Conservation (phyloP, 2,888 invertebrate genomes). For the Monoplex corrugatus region DNA sequence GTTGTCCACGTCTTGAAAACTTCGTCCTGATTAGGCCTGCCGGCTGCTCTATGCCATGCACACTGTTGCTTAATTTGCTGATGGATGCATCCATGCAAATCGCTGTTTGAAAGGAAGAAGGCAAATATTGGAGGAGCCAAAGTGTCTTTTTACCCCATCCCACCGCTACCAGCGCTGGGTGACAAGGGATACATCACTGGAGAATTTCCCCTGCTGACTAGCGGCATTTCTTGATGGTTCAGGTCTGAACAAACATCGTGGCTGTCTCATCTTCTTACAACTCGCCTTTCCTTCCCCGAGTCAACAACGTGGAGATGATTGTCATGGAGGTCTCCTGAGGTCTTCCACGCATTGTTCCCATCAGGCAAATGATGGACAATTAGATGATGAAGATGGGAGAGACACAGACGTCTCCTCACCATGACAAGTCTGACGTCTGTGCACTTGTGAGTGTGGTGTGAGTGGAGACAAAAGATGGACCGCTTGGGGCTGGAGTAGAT, state of each 20-base stretch:
- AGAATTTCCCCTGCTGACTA: not conserved
- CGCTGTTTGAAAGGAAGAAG: slow-evolving; percentile 35
- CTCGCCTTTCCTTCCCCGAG: not conserved
- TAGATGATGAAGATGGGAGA: not conserved
- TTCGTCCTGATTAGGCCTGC: slow-evolving; percentile 36
- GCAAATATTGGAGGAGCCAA: slow-evolving; percentile 45
- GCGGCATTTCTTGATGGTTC: not conserved
- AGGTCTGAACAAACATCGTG: not conserved
- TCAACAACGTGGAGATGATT: slow-evolving; percentile 19
- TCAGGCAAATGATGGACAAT: not conserved
- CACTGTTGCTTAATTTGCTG: slow-evolving; percentile 44
- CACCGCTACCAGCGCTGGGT: not conserved
- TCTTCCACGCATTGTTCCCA: not conserved
- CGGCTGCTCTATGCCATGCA: slow-evolving; percentile 10
- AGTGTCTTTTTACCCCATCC: slow-evolving; percentile 42
- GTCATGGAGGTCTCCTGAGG: slow-evolving; percentile 13
- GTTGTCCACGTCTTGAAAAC: slow-evolving; percentile 19
- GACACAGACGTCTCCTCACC: not conserved
- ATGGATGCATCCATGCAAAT: slow-evolving; percentile 41
- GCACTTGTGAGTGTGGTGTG: not conserved
- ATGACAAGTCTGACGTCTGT: not conserved
- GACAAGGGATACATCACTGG: slow-evolving; percentile 40
- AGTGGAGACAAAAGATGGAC: not conserved
- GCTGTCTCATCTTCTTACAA: not conserved
- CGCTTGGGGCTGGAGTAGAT: not conserved